Conservation (phyloP, 2,113 vertebrate genomes). For the Osmerus mordax region DNA sequence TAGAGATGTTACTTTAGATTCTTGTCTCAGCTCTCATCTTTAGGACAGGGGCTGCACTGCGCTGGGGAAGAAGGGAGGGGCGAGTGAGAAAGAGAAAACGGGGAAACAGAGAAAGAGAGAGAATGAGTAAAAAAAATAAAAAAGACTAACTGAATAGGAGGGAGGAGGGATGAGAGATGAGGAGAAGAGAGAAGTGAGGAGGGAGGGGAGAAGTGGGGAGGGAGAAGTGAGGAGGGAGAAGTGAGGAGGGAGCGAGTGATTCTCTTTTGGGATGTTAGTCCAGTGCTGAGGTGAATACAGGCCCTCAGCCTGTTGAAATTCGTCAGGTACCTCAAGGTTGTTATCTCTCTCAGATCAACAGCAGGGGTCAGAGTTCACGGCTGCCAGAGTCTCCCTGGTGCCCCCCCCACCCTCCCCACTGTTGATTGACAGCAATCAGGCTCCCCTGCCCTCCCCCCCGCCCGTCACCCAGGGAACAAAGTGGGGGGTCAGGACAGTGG, state of each 20-base stretch:
- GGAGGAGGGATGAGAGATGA: background rate
- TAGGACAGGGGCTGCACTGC: slow-evolving; percentile 25
- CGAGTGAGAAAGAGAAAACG: background rate
- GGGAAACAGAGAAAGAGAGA: background rate
- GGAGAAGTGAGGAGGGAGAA: no score
- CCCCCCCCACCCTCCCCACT: slow-evolving; percentile 78
- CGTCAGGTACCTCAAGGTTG: slow-evolving; percentile 96
- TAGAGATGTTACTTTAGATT: no score
- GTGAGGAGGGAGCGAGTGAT: no score
- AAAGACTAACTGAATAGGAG: background rate
- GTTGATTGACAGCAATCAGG: slow-evolving; percentile 99
- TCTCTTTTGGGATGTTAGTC: slow-evolving; percentile 59
- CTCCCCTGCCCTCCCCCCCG: slow-evolving; percentile 72
- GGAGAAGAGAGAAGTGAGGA: slow-evolving; percentile 3
- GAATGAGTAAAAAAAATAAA: no score
- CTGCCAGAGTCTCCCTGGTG: slow-evolving; percentile 84
- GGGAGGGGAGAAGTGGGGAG: no score
- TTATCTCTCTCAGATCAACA: slow-evolving; percentile 93
- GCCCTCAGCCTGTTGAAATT: slow-evolving; percentile 86
- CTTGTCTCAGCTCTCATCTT: slow-evolving; percentile 41
- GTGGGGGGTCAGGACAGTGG: slow-evolving; percentile 90
- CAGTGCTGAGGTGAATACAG: slow-evolving; percentile 56
- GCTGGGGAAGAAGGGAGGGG: background rate
- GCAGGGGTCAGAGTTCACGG: slow-evolving; percentile 89
- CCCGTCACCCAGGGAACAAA: slow-evolving; percentile 91